Percentiles rank a stretch among this genome's conserved stretches.
Conservation (phyloP, 1,140 invertebrate genomes). For the Euura saliciscinereae region DNA sequence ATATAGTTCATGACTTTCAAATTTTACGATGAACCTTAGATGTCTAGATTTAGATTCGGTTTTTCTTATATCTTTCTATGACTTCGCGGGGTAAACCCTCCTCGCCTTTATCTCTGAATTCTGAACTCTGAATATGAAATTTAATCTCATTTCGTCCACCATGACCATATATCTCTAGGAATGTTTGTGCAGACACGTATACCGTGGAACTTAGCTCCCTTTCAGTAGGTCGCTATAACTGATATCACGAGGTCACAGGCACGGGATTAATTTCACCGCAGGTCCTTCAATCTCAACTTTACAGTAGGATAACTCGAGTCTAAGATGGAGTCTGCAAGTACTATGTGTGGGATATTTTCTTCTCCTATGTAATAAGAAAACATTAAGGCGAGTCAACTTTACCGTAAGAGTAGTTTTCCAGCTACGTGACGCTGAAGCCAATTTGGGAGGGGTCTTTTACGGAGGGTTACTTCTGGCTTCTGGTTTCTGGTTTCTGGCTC, state of each 20-base stretch:
- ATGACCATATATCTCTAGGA: too few species aligned
- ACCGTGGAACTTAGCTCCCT: too few species aligned
- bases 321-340: neutral
- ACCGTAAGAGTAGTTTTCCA: neutral
- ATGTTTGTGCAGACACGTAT: too few species aligned
- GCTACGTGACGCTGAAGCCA: conserved; percentile 4
- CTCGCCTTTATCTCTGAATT: too few species aligned
- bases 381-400: neutral
- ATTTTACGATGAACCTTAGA: too few species aligned
- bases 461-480: neutral
- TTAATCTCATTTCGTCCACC: too few species aligned
- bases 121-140: too few species aligned
- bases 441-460: neutral
- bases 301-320: neutral
- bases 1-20: too few species aligned
- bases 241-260: neutral
- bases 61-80: too few species aligned
- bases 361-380: neutral
- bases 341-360: neutral
- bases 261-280: neutral
- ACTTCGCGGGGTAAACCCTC: too few species aligned
- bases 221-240: neutral
- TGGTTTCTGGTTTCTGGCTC: neutral
- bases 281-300: neutral
- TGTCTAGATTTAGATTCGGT: too few species aligned